Percentiles rank a stretch among this genome's conserved stretches.
Evolutionary conservation across 1,140 invertebrate species (phyloP).

Genomic region (Xylocopa sonorina): DNA sequence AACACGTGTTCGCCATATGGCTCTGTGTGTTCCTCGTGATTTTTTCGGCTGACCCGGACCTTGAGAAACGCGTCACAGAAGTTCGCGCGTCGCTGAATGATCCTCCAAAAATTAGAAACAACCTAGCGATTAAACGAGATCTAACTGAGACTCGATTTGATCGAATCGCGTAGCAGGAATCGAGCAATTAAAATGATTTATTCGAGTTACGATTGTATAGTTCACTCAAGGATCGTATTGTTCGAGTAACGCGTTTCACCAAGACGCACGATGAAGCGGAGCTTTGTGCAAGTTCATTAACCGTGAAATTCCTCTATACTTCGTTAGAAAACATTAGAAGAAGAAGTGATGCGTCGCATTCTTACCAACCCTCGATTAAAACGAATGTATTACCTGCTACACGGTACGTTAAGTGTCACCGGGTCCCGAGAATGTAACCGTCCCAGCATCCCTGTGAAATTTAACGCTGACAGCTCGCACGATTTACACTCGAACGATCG

Average conservation of each 20-base stretch:
- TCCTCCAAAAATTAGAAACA: too few species aligned
- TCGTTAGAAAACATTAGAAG: too few species aligned
- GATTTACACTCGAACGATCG: slow-evolving; percentile 1
- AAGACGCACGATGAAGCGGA: too few species aligned
- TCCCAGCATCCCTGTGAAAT: background rate
- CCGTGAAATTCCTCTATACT: too few species aligned
- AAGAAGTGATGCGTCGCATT: background rate
- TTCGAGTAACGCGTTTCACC: too few species aligned
- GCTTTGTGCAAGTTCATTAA: too few species aligned
- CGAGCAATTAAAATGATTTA: too few species aligned
- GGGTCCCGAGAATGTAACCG: background rate
- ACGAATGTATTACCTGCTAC: background rate
- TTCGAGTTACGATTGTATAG: too few species aligned
- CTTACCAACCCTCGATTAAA: background rate
- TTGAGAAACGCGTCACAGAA: slow-evolving; percentile 49
- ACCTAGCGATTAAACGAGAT: too few species aligned
- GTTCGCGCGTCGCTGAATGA: background rate
- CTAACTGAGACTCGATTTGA: too few species aligned
- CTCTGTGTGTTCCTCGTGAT: slow-evolving; percentile 25
- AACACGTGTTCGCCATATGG: slow-evolving; percentile 71
- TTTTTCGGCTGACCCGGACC: slow-evolving; percentile 63
- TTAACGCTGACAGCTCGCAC: background rate
- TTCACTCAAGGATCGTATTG: too few species aligned
- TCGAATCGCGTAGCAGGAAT: background rate
- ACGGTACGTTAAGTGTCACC: background rate